phyloP scores from a whole-genome alignment of 2,113 vertebrate species.

The Eudyptes chrysolophus region DNA sequence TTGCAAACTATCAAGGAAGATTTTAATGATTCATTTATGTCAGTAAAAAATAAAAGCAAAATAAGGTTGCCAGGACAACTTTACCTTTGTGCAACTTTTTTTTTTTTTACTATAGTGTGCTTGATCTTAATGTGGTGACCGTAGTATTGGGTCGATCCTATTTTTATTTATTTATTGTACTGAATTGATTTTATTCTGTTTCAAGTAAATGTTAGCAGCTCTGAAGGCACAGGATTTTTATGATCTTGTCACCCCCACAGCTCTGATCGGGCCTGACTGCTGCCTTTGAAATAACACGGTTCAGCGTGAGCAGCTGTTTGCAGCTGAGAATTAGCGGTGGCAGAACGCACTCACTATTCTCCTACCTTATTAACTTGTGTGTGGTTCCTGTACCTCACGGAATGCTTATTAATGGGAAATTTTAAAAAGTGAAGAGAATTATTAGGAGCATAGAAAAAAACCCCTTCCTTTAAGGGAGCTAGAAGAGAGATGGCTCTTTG shows the following conservation, averaged over 20 bases:
- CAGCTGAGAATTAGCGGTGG: not conserved
- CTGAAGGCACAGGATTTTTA: not conserved
- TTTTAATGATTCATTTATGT: not conserved
- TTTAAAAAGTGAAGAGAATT: not conserved
- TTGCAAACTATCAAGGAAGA: not conserved
- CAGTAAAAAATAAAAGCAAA: not conserved
- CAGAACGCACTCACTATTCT: not conserved
- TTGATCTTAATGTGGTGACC: not conserved
- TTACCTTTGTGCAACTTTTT: not conserved
- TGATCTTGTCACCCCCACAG: not conserved
- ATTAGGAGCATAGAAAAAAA: not conserved
- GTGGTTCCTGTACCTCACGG: not conserved
- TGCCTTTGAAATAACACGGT: not conserved
- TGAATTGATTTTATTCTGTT: slow-evolving; percentile 16
- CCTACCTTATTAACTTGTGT: not conserved
- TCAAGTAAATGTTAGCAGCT: not conserved
- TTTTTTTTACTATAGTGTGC: not conserved
- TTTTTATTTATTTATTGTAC: not conserved
- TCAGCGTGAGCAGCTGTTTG: not conserved
- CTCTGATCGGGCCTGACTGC: not conserved
- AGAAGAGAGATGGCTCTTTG: slow-evolving; percentile 5
- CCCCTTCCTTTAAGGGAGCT: not conserved
- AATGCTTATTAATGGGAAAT: not conserved
- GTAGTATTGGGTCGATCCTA: not conserved
- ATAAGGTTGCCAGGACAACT: not conserved